phyloP scores from a whole-genome alignment of 2,888 invertebrate species.

The Lochmaea crataegi region DNA sequence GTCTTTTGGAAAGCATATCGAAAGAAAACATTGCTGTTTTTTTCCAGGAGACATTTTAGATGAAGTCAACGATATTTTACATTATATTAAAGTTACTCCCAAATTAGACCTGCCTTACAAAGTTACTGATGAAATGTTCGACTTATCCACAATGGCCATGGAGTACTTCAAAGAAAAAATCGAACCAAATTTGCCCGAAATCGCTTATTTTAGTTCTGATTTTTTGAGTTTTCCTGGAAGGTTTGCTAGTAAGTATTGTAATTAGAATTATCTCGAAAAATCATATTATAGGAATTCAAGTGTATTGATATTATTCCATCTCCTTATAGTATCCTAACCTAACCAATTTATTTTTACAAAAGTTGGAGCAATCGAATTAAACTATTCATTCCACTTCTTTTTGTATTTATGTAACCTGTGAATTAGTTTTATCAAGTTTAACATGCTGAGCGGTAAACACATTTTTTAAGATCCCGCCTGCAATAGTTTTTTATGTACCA shows the following conservation, averaged over 20 bases:
- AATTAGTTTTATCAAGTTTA: no score
- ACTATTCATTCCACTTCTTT: no score
- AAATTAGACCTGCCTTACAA: constrained; percentile 89
- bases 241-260: constrained; percentile 60
- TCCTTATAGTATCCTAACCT: no score
- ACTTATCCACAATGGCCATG: constrained; percentile 97
- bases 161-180: constrained; percentile 96
- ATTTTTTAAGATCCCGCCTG: no score
- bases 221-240: constrained; percentile 82
- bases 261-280: no score
- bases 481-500: no score
- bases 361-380: no score
- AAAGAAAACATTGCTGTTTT: constrained; percentile 92
- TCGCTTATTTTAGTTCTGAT: constrained; percentile 87
- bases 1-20: constrained; percentile 95
- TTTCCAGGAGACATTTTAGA: constrained; percentile 95
- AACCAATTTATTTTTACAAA: no score
- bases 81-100: constrained; percentile 82
- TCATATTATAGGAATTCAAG: no score
- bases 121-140: constrained; percentile 93
- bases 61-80: constrained; percentile 88
- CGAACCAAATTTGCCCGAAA: constrained; percentile 89
- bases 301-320: neutral
- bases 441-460: no score
- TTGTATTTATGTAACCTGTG: no score